These are phyloP conservation scores for Pterocles burchelli DNA, from an alignment of 2,113 vertebrate genomes.

Conservation along the genomic window DNA sequence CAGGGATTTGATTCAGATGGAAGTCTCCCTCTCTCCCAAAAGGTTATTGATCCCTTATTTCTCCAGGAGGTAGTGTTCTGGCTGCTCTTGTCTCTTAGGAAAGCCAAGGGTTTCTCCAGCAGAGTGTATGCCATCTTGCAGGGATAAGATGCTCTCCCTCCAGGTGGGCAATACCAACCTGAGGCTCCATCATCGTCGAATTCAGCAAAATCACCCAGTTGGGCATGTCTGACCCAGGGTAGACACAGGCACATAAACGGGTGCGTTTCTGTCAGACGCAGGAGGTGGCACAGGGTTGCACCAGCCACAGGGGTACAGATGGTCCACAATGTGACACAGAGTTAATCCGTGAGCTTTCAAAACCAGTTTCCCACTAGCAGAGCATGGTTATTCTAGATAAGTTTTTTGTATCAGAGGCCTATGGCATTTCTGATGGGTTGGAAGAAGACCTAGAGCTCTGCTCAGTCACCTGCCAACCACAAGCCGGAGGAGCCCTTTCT, in stretches of 20 bases:
- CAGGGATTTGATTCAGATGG: background rate
- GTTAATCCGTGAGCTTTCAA: background rate
- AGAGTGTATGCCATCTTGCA: background rate
- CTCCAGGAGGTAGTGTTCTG: background rate
- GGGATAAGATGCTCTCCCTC: background rate
- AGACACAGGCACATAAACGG: accelerated
- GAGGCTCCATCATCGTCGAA: background rate
- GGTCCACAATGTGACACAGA: background rate
- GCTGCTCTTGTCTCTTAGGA: background rate
- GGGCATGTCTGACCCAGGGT: background rate
- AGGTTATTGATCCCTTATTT: background rate
- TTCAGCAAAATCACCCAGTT: background rate
- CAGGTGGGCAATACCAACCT: background rate
- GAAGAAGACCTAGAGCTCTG: background rate
- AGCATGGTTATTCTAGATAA: background rate
- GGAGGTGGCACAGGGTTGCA: background rate
- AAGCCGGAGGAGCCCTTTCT: background rate
- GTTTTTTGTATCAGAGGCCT: background rate
- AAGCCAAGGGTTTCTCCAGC: background rate
- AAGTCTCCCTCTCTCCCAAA: background rate
- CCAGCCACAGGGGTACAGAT: background rate
- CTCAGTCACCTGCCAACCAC: background rate
- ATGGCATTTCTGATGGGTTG: background rate
- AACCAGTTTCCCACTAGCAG: background rate
- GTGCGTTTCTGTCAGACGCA: background rate